Conservation (phyloP, 2,113 vertebrate genomes). For the Aythya baeri region DNA sequence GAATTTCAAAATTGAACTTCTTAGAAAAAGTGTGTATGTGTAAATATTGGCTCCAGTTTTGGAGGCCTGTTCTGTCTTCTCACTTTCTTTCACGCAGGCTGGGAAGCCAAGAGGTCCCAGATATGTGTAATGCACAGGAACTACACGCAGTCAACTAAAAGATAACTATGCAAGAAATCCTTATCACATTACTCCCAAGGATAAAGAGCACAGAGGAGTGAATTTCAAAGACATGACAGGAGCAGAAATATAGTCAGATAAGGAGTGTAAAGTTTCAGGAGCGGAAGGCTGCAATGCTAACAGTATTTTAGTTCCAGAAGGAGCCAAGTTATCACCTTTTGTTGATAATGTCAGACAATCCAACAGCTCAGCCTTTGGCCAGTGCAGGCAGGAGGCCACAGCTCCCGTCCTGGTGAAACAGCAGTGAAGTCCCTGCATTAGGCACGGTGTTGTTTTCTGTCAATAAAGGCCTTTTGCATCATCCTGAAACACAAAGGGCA, state of each 20-base stretch:
- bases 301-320: background rate
- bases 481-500: slow-evolving; percentile 13
- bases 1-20: background rate
- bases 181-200: background rate
- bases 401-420: background rate
- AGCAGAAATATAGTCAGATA: background rate
- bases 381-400: background rate
- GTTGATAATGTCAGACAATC: background rate
- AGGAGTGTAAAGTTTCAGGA: background rate
- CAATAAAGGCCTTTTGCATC: slow-evolving; percentile 4
- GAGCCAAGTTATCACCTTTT: background rate
- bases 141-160: background rate
- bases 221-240: background rate
- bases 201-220: background rate
- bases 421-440: background rate
- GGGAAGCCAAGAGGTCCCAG: background rate
- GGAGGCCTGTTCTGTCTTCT: background rate
- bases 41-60: background rate
- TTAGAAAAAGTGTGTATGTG: background rate
- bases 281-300: background rate
- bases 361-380: background rate
- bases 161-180: background rate
- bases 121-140: background rate
- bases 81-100: background rate
- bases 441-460: slow-evolving; percentile 11